Conservation (phyloP, 2,888 invertebrate species). For the Orthosia cruda region DNA sequence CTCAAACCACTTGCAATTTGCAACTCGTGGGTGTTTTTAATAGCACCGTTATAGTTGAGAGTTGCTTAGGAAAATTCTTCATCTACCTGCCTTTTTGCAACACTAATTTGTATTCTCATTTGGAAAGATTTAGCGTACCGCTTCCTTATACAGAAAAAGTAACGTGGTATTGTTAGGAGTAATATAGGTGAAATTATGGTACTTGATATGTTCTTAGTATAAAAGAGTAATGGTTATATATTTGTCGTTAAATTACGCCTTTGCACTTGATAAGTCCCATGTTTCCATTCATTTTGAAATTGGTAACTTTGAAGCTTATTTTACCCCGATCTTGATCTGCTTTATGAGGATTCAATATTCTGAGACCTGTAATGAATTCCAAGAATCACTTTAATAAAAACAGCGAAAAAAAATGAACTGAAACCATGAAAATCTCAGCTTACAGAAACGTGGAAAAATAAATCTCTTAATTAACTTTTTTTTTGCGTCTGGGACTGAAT, state of each 20-base stretch:
- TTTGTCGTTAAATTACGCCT: conserved; percentile 42
- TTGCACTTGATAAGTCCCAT: conserved; percentile 9
- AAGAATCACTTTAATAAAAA: conserved; percentile 12
- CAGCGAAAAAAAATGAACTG: conserved; percentile 7
- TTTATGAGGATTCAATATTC: conserved; percentile 7
- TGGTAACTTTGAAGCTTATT: not conserved
- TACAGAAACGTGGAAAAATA: conserved; percentile 22
- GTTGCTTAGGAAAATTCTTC: conserved; percentile 88
- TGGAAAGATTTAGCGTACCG: conserved; percentile 51
- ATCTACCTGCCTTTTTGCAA: conserved; percentile 79
- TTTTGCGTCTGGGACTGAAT: conserved; percentile 32
- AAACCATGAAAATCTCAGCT: conserved; percentile 23
- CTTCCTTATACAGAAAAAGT: conserved; percentile 54
- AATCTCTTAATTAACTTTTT: conserved; percentile 57
- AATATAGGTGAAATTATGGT: conserved; percentile 40
- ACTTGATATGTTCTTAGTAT: conserved; percentile 9
- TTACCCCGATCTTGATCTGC: not conserved
- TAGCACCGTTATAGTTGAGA: conserved; percentile 87
- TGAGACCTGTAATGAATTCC: not conserved
- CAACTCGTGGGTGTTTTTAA: conserved; percentile 91
- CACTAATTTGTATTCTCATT: conserved; percentile 73
- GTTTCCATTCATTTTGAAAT: conserved; percentile 7
- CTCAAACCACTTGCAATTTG: conserved; percentile 89
- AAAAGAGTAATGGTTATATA: conserved; percentile 17
- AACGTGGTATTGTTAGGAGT: conserved; percentile 42